A percentile compares a stretch with the other conserved stretches of the same genome.
Conservation (phyloP, 2,888 invertebrate species). For the Chymomyza caudatula region DNA sequence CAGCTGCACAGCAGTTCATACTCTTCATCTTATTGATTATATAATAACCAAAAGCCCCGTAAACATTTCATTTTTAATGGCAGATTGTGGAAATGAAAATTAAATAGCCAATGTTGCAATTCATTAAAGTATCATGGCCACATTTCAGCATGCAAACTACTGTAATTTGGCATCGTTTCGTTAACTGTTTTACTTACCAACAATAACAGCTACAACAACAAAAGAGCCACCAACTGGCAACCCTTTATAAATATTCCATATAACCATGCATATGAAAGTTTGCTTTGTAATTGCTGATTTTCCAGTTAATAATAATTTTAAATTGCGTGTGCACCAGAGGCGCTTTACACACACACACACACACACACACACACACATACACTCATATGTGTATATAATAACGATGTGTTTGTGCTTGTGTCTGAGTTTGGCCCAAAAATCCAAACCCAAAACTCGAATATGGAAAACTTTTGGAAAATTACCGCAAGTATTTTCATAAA, state of each 20-base stretch:
- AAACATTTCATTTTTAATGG: no score
- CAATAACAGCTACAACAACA: neutral
- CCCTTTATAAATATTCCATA: conserved; percentile 3
- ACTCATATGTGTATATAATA: neutral
- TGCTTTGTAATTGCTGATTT: conserved; percentile 36
- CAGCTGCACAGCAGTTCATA: no score
- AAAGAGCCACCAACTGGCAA: neutral
- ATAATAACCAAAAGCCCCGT: no score
- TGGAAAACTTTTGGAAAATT: conserved; percentile 40
- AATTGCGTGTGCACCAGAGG: conserved; percentile 13
- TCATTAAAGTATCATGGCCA: neutral
- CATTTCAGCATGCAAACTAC: neutral
- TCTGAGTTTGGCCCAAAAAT: conserved; percentile 13
- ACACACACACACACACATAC: conserved; percentile 14
- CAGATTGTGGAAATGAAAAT: no score
- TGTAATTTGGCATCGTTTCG: neutral
- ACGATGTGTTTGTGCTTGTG: neutral
- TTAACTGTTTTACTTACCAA: conserved; percentile 3
- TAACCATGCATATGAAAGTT: conserved; percentile 15
- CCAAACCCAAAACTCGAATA: conserved; percentile 12
- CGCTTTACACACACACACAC: conserved; percentile 7
- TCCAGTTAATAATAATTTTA: conserved; percentile 32
- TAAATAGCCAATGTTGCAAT: no score
- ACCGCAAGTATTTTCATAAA: conserved; percentile 68
- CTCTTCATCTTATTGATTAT: no score